Evolutionary conservation across 2,797 vertebrate genomes (phyloP).

Genomic region (Orientallactaga sibirica): DNA sequence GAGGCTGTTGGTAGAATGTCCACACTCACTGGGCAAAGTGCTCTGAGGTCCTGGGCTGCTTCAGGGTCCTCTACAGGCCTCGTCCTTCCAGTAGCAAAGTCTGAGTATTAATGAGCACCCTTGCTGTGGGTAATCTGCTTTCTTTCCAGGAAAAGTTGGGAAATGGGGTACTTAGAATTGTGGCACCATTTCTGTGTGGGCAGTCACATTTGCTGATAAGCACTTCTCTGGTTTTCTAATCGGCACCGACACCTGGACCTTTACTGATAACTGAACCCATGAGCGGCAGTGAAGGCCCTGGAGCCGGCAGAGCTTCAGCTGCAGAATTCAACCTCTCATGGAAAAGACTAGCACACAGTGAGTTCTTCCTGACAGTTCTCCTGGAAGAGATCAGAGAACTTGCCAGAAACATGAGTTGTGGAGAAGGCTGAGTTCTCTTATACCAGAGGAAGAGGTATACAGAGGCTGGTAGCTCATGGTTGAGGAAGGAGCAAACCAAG

Average conservation of each 20-base stretch:
- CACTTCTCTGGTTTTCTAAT: no score
- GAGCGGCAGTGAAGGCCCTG: background rate
- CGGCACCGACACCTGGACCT: background rate
- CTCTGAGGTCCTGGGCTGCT: accelerated
- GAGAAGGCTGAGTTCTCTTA: background rate
- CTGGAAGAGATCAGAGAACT: background rate
- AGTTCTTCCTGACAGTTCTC: background rate
- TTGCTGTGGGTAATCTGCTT: background rate
- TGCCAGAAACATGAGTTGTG: background rate
- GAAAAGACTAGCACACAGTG: background rate
- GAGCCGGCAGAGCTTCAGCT: background rate
- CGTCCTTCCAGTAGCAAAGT: background rate
- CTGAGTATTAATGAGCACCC: background rate
- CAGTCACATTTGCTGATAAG: background rate
- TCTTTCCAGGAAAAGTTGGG: background rate
- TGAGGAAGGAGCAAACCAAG: background rate
- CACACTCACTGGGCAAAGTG: accelerated
- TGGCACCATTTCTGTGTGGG: background rate
- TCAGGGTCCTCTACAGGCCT: no score
- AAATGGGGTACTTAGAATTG: background rate
- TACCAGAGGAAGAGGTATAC: no score
- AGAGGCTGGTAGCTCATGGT: background rate
- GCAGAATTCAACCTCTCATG: background rate
- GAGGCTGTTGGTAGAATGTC: no score
- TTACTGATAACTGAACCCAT: background rate